A percentile compares a stretch with the other conserved stretches of the same genome.
These are phyloP conservation scores for Lasiommata megera DNA, from an alignment of 2,888 invertebrate species.

Conservation along the genomic window DNA sequence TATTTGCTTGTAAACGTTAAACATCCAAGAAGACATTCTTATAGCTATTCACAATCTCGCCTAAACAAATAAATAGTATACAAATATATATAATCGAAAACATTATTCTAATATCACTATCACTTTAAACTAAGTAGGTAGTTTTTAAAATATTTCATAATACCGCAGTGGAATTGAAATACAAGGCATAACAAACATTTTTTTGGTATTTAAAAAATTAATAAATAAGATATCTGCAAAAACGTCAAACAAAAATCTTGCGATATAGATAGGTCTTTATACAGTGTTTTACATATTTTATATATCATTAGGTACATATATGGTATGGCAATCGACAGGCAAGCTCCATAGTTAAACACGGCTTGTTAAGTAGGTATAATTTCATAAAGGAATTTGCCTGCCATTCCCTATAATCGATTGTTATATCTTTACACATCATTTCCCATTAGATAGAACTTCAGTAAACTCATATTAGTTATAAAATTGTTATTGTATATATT, in stretches of 20 bases:
- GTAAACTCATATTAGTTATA: no score
- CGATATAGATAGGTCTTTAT: neutral
- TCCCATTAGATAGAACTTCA: no score
- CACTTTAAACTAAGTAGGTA: constrained; percentile 50
- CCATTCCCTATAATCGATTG: no score
- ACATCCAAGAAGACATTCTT: constrained; percentile 71
- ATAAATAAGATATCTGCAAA: neutral
- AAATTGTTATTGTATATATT: no score
- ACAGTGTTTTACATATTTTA: no score
- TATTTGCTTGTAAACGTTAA: constrained; percentile 73
- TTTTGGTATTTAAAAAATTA: constrained; percentile 23
- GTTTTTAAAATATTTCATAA: constrained; percentile 28
- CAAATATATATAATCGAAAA: constrained; percentile 67
- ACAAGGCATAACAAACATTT: constrained; percentile 28
- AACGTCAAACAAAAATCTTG: neutral
- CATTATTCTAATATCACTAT: constrained; percentile 77
- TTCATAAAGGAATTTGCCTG: no score
- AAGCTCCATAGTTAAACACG: no score
- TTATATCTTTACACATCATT: no score
- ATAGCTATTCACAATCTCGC: constrained; percentile 64
- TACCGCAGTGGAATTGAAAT: constrained; percentile 23
- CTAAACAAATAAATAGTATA: constrained; percentile 75
- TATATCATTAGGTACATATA: no score
- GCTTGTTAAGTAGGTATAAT: no score
- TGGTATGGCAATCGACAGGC: no score